Conservation (phyloP, 1,140 invertebrate species). For the Drosophila quadrilineata region DNA sequence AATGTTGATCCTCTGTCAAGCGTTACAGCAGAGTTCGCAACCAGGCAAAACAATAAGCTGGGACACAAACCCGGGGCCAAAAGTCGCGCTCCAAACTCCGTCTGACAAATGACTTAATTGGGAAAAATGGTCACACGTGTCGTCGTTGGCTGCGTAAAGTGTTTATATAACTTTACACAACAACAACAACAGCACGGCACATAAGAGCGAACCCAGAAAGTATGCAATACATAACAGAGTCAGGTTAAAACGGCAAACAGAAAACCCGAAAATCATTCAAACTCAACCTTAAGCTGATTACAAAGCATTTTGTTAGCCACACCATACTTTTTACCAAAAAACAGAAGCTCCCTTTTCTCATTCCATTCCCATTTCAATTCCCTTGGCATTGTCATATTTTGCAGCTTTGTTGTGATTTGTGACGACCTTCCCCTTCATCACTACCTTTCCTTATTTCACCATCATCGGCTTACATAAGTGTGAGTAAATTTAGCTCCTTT, state of each 20-base stretch:
- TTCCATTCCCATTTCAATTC: neutral
- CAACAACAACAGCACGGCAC: neutral
- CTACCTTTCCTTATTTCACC: no score
- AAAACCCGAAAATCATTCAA: slow-evolving; percentile 37
- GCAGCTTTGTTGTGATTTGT: slow-evolving; percentile 27
- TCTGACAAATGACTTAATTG: slow-evolving; percentile 43
- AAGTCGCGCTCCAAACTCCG: neutral
- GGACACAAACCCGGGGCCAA: slow-evolving; percentile 8
- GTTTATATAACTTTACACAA: slow-evolving; percentile 14
- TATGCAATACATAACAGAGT: slow-evolving; percentile 20
- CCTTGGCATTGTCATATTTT: slow-evolving; percentile 17
- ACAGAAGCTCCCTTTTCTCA: neutral
- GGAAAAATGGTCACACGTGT: slow-evolving; percentile 39
- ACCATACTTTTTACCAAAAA: no score
- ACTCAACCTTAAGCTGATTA: slow-evolving; percentile 40
- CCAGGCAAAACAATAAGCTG: slow-evolving; percentile 1
- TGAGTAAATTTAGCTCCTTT: slow-evolving; percentile 4
- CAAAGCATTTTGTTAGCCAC: slow-evolving; percentile 16
- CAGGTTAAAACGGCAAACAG: slow-evolving; percentile 4
- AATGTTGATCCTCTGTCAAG: no score
- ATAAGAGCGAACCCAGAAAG: neutral
- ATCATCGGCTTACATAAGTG: slow-evolving; percentile 13
- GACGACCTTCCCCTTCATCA: neutral
- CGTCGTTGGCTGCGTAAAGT: neutral
- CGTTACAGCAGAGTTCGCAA: neutral